These are phyloP conservation scores for Serranus cabrilla DNA, from an alignment of 2,797 vertebrate genomes.

Conservation along the genomic window DNA sequence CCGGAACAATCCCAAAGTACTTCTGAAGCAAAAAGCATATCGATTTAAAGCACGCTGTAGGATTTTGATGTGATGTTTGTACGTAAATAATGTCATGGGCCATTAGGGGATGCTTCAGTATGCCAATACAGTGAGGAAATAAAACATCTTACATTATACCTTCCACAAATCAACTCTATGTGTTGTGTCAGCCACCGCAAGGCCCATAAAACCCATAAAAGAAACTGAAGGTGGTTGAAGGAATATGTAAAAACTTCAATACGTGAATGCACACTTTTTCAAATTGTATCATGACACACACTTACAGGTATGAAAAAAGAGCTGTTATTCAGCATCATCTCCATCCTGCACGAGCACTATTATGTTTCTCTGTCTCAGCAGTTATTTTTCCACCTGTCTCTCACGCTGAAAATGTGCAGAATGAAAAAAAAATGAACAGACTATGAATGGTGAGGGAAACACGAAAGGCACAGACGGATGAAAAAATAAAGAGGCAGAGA, in stretches of 20 bases:
- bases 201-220: neutral
- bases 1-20: neutral
- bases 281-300: neutral
- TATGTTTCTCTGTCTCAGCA: slow-evolving; percentile 41
- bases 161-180: slow-evolving; percentile 1
- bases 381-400: slow-evolving; percentile 17
- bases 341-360: slow-evolving; percentile 26
- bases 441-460: slow-evolving; percentile 13
- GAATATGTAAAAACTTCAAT: neutral
- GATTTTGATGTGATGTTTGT: slow-evolving; percentile 8
- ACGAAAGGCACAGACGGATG: slow-evolving; percentile 23
- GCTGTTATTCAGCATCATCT: slow-evolving; percentile 9
- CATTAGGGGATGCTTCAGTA: slow-evolving; percentile 7
- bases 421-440: slow-evolving; percentile 6
- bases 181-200: neutral
- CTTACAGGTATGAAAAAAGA: neutral
- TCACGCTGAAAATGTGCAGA: slow-evolving; percentile 22
- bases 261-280: neutral
- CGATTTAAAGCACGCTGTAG: neutral
- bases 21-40: slow-evolving; percentile 7
- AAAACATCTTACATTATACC: neutral
- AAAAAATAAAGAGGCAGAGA: slow-evolving; percentile 9
- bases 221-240: neutral
- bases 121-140: slow-evolving; percentile 1
- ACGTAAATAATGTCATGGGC: slow-evolving; percentile 4